Conservation (phyloP, 2,113 vertebrate genomes). For the Microcebus jonahi region DNA sequence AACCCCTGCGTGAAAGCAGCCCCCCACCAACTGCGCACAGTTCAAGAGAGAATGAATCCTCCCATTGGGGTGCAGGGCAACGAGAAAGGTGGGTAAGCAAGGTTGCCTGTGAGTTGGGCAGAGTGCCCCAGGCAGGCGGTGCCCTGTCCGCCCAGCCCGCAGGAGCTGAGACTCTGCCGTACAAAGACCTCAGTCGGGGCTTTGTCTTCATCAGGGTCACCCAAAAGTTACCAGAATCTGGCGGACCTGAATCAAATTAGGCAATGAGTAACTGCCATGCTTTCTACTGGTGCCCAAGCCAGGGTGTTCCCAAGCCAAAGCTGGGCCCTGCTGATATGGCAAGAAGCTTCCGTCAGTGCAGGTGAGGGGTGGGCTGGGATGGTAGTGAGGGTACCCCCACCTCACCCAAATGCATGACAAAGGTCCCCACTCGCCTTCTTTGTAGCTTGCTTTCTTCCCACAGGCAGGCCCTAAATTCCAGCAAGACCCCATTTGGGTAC, state of each 20-base stretch:
- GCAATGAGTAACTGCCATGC: conserved; percentile 87
- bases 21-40: conserved; percentile 15
- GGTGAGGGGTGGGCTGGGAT: neutral
- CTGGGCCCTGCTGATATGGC: neutral
- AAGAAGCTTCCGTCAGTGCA: neutral
- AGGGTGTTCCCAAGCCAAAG: neutral
- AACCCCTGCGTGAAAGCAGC: neutral
- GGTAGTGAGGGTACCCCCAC: neutral
- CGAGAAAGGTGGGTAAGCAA: neutral
- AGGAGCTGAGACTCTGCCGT: conserved; percentile 79
- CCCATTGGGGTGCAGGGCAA: neutral
- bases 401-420: conserved; percentile 66
- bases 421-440: conserved; percentile 17
- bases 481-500: neutral
- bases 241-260: conserved; percentile 88
- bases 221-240: conserved; percentile 98
- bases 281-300: conserved; percentile 38
- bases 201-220: conserved; percentile 98
- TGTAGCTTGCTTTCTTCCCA: conserved; percentile 33
- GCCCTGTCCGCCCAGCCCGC: conserved; percentile 61
- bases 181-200: conserved; percentile 86
- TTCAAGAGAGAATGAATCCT: neutral
- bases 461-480: conserved; percentile 59
- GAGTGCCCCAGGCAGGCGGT: conserved; percentile 59
- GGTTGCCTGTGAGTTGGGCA: conserved; percentile 6